Base-by-base conservation (phyloP, 2,888 invertebrate species). In the Xanthia icteritia region DNA sequence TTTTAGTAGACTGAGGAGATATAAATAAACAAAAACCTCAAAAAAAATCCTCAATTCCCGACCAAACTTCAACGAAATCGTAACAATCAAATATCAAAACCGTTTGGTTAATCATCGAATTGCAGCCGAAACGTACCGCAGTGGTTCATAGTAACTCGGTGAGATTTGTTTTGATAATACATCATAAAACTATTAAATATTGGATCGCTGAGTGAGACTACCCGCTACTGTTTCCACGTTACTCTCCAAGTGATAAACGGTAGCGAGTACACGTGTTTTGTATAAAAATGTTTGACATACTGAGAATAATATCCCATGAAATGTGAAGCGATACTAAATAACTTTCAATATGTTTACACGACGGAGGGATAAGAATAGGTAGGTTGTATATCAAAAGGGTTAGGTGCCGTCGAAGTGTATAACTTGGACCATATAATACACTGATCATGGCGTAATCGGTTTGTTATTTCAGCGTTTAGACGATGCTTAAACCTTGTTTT, bases 141-240 rank as follows among this genome's bases (percentile, higher is more conserved):
- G 91, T 94, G 93, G 92, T 94, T 94, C 94, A 94, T 94, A 95
- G 94, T 94, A 94, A 95, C 95, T 95, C 92, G 91, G 92, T 92
- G 91, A 93, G 96, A 96, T 96, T 96, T 97, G 97, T 97, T 97
- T 96, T 97, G 96, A 97, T 96, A 97, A 97, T 97, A 97, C 96
- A 97, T 97, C 97, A 97, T 97, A 97, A 97, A 96, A 96, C 96
- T 97, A 97, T 97, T 97, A 97, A 97, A 97, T 97, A 97, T 97
- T 95, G 93, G 94, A 94, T 94, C 96, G 97, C 94, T 95, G 97
- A 97, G 96, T 96, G 97, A 97, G 96, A 96, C 94, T 96, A 95
- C 90, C 97, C 94, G 93, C 93, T 92, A 94, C 95, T 93, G 94
- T 94, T 94, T 94, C 93, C 92, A 92, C 89, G 92, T 89, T 89